phyloP scores from a whole-genome alignment of 2,888 invertebrate genomes.

The Melipona beecheii region DNA sequence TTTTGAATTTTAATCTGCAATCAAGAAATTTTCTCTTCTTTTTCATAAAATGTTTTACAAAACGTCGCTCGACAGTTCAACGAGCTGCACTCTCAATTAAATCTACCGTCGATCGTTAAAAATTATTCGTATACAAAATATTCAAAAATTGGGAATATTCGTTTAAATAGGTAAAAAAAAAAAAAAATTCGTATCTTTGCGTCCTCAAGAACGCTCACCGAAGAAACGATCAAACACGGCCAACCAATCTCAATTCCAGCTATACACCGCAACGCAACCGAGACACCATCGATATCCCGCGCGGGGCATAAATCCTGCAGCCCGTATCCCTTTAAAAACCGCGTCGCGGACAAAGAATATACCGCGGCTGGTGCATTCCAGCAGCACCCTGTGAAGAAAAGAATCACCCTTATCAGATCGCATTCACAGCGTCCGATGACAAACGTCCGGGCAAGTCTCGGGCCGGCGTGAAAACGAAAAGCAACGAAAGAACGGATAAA shows the following conservation, averaged over 20 bases:
- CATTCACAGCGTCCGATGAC: slow-evolving; percentile 55
- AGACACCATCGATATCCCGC: slow-evolving; percentile 29
- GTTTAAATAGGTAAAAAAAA: background rate
- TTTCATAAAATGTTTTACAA: no score
- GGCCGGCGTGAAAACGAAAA: background rate
- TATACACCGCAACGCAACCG: background rate
- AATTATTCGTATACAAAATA: no score
- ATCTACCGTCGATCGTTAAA: no score
- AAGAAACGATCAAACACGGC: background rate
- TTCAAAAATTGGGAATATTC: no score
- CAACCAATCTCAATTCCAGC: slow-evolving; percentile 12
- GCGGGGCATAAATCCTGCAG: slow-evolving; percentile 39
- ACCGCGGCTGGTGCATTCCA: slow-evolving; percentile 2
- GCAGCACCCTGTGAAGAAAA: background rate
- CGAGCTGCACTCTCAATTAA: no score
- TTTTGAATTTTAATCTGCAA: no score
- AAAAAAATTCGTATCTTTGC: no score
- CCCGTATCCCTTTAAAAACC: slow-evolving; percentile 52
- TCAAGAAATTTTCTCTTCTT: no score
- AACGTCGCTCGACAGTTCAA: no score
- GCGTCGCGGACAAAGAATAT: slow-evolving; percentile 40
- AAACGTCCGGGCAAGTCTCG: slow-evolving; percentile 32
- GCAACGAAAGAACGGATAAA: background rate
- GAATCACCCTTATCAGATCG: slow-evolving; percentile 52
- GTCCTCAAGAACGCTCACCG: no score